phyloP scores from a whole-genome alignment of 2,797 vertebrate species.

The Gobionotothen gibberifrons region DNA sequence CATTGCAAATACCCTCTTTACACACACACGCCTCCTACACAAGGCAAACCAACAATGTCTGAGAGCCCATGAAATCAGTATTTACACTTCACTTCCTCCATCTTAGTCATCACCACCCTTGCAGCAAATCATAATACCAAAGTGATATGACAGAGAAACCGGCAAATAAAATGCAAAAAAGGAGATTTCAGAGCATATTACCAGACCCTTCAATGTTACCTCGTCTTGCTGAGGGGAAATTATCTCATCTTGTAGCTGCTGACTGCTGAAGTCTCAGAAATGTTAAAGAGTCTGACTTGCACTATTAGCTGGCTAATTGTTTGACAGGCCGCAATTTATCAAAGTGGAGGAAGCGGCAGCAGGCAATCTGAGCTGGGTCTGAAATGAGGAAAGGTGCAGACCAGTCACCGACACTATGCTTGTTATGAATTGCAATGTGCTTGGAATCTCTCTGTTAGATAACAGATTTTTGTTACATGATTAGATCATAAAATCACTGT shows the following conservation, averaged over 20 bases:
- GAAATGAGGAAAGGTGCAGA: not conserved
- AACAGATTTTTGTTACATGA: not conserved
- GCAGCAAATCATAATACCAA: constrained; percentile 27
- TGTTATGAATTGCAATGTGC: not conserved
- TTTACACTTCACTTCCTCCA: constrained; percentile 63
- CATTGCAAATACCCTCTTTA: constrained; percentile 47
- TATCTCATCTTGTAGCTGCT: constrained; percentile 21
- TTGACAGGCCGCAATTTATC: constrained; percentile 40
- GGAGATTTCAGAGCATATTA: constrained; percentile 4
- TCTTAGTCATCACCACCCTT: constrained; percentile 53
- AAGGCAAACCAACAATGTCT: constrained; percentile 37
- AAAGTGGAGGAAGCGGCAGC: constrained; percentile 9
- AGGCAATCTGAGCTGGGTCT: not conserved
- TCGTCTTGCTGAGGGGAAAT: not conserved
- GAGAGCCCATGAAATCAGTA: constrained; percentile 45
- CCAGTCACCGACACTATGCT: not conserved
- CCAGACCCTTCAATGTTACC: not conserved
- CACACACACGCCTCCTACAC: constrained; percentile 59
- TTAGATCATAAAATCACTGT: not conserved
- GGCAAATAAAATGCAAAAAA: constrained; percentile 33
- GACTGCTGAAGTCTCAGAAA: constrained; percentile 25
- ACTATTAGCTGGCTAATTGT: constrained; percentile 38
- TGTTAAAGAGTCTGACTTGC: constrained; percentile 23
- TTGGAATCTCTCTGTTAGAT: not conserved
- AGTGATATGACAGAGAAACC: constrained; percentile 46